Conservation (phyloP, 1,140 invertebrate genomes). For the Drosophila serrata region DNA sequence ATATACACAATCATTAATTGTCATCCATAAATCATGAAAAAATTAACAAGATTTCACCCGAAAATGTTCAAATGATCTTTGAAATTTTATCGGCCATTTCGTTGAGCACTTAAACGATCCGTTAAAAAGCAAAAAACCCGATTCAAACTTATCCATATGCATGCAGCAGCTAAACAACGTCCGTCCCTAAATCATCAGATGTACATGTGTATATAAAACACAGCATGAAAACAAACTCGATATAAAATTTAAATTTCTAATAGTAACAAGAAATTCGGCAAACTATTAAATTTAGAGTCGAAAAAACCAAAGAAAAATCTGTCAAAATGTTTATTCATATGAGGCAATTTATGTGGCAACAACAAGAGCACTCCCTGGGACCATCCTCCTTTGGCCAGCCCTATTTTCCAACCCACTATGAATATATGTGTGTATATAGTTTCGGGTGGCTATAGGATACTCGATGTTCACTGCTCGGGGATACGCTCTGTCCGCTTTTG, state of each 20-base stretch:
- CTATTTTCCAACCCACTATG: conserved; percentile 16
- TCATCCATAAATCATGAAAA: conserved; percentile 20
- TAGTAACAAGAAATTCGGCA: conserved; percentile 48
- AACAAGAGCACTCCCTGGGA: background rate
- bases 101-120: conserved; percentile 42
- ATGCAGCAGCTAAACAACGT: conserved; percentile 14
- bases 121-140: conserved; percentile 39
- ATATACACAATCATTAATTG: conserved; percentile 3
- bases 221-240: conserved; percentile 42
- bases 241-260: conserved; percentile 58
- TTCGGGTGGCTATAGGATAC: conserved; percentile 33
- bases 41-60: conserved; percentile 31
- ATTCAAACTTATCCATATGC: conserved; percentile 35
- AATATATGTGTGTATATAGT: background rate
- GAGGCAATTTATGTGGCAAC: conserved; percentile 50
- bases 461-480: conserved; percentile 26
- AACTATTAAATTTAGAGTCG: conserved; percentile 60
- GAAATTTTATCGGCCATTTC: conserved; percentile 41
- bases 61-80: conserved; percentile 7
- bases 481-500: conserved; percentile 61
- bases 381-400: conserved; percentile 12
- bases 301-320: conserved; percentile 60
- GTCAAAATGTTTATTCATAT: conserved; percentile 67
- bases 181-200: conserved; percentile 33
- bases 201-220: conserved; percentile 16